Evolutionary conservation across 2,113 vertebrate genomes (phyloP), one percentile per base, ranked within the genome.

Genomic region (Nothobranchius furzeri): DNA sequence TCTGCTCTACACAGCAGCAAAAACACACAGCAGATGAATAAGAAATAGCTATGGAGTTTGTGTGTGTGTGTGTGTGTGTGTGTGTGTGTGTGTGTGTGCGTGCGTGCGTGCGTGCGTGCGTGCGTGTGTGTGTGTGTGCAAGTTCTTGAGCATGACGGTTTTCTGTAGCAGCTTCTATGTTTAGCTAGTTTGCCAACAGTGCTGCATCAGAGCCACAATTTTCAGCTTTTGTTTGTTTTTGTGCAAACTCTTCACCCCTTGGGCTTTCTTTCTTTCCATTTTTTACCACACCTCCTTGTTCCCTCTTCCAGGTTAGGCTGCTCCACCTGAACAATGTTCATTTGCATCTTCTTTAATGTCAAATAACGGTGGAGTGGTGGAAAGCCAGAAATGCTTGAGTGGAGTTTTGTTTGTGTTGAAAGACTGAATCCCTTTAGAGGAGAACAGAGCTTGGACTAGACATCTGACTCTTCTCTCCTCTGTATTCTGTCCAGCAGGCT

Each of bases 1-100:
- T 75, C 60, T 79, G 77, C 77, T 86, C 79, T 61, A 79, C 73
- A 60, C 75, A 79, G 46, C 53, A 70, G 77, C 52, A 68, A 72
- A 13, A 50, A 70, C 35, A n/a, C 51, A 55, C 70, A 63, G 79
- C 64, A 50, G 75, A 84, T 79, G 81, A 64, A 75, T 73, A 54
- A 77, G 52, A 68, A 83, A 79, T 64, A 70, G 40, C 56, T 77
- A 66, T 79, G 73, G 42, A 76, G 63, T n/a, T 49, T 13, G 47
- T 49, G 47, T 49, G 13, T 17, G 8, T 17, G 47, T 68, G 61
- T 36, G 37, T 46, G 35, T 17, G 46, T n/a, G 0, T 51, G 61
- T 36, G 37, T 46, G 35, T 17, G 46, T 13, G 47, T 49, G 47
- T 49, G 13, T 17, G 8, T 17, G 47, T 49, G 14, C 25, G 30